Evolutionary conservation across 1,140 invertebrate species (phyloP).

Genomic region (Zaprionus inermis): DNA sequence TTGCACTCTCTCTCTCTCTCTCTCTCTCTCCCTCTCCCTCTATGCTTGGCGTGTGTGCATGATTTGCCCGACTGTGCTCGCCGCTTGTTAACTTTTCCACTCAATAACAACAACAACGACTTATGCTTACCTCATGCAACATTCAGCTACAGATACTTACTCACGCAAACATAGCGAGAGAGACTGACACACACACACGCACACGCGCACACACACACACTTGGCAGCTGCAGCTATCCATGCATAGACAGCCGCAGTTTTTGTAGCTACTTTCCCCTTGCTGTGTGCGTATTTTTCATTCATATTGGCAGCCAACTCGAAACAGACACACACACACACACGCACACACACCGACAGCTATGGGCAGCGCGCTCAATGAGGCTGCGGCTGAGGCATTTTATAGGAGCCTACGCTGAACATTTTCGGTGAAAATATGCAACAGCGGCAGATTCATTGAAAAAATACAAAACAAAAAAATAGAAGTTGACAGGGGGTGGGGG

Average conservation of each 20-base stretch:
- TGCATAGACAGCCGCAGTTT: constrained; percentile 45
- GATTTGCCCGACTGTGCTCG: constrained; percentile 21
- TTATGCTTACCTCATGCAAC: constrained; percentile 78
- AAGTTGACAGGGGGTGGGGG: constrained; percentile 28
- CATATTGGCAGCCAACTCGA: constrained; percentile 73
- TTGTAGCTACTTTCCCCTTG: constrained; percentile 54
- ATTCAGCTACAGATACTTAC: constrained; percentile 53
- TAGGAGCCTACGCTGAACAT: constrained; percentile 35
- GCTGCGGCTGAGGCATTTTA: constrained; percentile 30
- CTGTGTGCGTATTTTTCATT: constrained; percentile 76
- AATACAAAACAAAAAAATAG: constrained; percentile 36
- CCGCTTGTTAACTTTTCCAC: constrained; percentile 50
- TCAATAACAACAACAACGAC: constrained; percentile 45
- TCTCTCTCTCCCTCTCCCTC: no score
- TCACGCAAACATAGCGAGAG: constrained; percentile 26
- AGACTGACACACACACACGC: constrained; percentile 25
- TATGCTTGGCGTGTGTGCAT: neutral
- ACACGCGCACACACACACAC: constrained; percentile 29
- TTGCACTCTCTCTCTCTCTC: no score
- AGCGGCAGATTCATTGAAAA: constrained; percentile 67
- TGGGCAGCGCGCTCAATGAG: constrained; percentile 33
- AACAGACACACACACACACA: constrained; percentile 22
- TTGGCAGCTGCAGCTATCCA: constrained; percentile 67
- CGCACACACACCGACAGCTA: constrained; percentile 11
- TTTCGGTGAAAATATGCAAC: constrained; percentile 54